A percentile compares a stretch with the other conserved stretches of the same genome.
phyloP scores from a whole-genome alignment of 2,888 invertebrate genomes.

The Aspidapion aeneum region DNA sequence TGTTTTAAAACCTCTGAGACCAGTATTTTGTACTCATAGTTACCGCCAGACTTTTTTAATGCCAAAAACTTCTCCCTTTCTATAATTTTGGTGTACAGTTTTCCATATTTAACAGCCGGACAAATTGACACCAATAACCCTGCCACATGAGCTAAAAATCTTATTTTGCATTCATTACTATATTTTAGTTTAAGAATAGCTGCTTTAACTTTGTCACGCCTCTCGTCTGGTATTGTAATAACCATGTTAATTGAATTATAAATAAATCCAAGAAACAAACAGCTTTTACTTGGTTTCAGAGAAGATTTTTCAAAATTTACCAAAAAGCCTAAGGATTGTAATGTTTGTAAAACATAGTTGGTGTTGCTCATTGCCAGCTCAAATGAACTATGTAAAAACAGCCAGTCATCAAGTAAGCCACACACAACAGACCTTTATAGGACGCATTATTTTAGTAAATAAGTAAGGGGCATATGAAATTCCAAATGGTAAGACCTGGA shows the following conservation, averaged over 20 bases:
- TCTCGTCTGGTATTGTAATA: too few species aligned
- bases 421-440: not conserved
- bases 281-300: not conserved
- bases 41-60: too few species aligned
- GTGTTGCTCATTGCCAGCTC: not conserved
- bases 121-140: too few species aligned
- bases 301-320: conserved; percentile 9
- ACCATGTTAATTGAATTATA: conserved; percentile 2
- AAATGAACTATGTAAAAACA: not conserved
- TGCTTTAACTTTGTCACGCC: too few species aligned
- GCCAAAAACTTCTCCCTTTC: too few species aligned
- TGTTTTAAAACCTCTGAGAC: too few species aligned
- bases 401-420: conserved; percentile 8
- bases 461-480: not conserved
- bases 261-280: conserved; percentile 9
- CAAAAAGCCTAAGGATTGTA: not conserved
- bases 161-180: too few species aligned
- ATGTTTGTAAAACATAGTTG: not conserved
- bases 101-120: too few species aligned
- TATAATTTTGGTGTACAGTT: too few species aligned
- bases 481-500: too few species aligned
- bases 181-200: too few species aligned
- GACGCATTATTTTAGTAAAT: not conserved
- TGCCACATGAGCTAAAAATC: too few species aligned
- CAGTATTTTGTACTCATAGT: not conserved